Conservation (phyloP, 2,113 vertebrate genomes). For the Pelecanoides urinatrix region DNA sequence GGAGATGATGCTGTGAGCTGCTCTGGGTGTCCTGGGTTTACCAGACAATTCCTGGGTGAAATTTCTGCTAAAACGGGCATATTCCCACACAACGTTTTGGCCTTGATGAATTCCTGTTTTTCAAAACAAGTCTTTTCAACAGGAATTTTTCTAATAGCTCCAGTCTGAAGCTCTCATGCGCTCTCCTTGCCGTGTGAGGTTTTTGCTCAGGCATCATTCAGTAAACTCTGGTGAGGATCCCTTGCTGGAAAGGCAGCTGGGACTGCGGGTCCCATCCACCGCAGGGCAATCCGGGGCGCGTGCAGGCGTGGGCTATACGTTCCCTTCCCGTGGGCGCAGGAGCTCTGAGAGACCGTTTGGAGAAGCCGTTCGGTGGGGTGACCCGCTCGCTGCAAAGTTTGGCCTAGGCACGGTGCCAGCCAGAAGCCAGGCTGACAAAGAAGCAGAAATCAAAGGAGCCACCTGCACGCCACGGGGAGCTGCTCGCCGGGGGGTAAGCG, state of each 20-base stretch:
- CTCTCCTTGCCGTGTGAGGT: neutral
- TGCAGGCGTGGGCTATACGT: rapidly evolving
- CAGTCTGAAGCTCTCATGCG: rapidly evolving
- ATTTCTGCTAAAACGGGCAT: neutral
- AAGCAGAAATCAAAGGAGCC: conserved; percentile 21
- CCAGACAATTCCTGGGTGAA: neutral
- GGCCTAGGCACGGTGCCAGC: neutral
- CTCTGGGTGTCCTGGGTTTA: neutral
- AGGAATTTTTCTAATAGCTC: neutral
- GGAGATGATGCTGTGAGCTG: neutral
- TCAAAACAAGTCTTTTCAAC: neutral
- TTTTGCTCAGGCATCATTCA: neutral
- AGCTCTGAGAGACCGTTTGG: neutral
- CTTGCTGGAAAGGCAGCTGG: neutral
- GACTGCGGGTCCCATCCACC: rapidly evolving
- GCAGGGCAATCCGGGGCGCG: rapidly evolving
- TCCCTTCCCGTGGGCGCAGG: rapidly evolving
- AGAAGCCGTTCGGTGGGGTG: neutral
- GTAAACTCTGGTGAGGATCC: rapidly evolving
- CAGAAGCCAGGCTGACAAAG: neutral
- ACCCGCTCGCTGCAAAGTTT: neutral
- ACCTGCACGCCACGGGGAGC: conserved; percentile 20
- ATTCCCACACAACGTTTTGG: neutral
- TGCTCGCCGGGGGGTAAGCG: neutral
- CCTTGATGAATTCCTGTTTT: neutral